Evolutionary conservation across 2,888 invertebrate genomes (phyloP).

Genomic region (Portevinia maculata): DNA sequence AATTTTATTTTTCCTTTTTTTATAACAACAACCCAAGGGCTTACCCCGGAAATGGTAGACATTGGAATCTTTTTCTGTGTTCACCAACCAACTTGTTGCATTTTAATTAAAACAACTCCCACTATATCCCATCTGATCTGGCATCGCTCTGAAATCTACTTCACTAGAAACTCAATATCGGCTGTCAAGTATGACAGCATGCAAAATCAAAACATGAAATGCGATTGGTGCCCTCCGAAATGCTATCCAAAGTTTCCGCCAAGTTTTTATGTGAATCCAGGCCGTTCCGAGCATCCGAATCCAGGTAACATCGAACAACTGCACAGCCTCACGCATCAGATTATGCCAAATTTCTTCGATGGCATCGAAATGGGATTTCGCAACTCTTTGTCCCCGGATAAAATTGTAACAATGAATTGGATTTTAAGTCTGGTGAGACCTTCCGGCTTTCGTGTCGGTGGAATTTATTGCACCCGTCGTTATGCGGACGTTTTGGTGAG

Average conservation of each 20-base stretch:
- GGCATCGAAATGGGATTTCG: constrained; percentile 80
- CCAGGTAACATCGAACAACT: constrained; percentile 81
- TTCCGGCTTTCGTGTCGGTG: constrained; percentile 81
- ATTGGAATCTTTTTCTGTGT: too few relatives aligned
- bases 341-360: constrained; percentile 81
- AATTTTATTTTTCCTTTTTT: too few relatives aligned
- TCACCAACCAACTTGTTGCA: too few relatives aligned
- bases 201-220: constrained; percentile 68
- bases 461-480: constrained; percentile 78
- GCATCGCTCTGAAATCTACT: background rate
- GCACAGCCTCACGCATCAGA: constrained; percentile 80
- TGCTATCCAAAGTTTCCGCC: constrained; percentile 78
- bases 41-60: too few relatives aligned
- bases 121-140: too few relatives aligned
- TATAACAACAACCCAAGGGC: too few relatives aligned
- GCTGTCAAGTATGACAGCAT: constrained; percentile 28
- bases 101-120: too few relatives aligned
- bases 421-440: constrained; percentile 80
- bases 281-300: constrained; percentile 77
- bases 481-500: constrained; percentile 79
- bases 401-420: constrained; percentile 79
- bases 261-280: constrained; percentile 78
- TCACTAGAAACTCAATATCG: background rate
- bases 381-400: constrained; percentile 80
- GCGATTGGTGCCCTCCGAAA: constrained; percentile 76